These are phyloP conservation scores for Cylindroiulus punctatus DNA, from an alignment of 2,888 invertebrate genomes.

Conservation along the genomic window DNA sequence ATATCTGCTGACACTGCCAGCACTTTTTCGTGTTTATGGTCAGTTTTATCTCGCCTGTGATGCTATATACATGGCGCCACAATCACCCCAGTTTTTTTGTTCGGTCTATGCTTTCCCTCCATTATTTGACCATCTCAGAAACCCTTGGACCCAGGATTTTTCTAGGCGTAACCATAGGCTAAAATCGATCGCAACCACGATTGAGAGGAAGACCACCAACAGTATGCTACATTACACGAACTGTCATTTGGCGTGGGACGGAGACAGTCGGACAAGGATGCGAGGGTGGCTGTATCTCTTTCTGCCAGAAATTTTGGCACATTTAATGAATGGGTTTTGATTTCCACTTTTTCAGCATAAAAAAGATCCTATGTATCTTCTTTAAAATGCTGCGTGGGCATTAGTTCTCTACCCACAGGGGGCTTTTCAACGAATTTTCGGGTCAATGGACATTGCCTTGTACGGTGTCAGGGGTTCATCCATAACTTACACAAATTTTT, in stretches of 20 bases:
- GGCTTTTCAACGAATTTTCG: conserved; percentile 32
- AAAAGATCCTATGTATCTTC: background rate
- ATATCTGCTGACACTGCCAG: background rate
- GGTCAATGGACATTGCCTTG: conserved; percentile 24
- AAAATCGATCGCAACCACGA: background rate
- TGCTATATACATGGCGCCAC: conserved; percentile 42
- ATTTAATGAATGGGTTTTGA: conserved; percentile 38
- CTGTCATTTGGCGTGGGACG: conserved; percentile 40
- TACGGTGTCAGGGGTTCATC: conserved; percentile 4
- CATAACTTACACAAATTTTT: background rate
- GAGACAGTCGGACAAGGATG: background rate
- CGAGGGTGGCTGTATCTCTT: background rate
- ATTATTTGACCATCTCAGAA: background rate
- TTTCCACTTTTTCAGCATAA: conserved; percentile 1
- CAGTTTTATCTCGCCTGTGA: conserved; percentile 17
- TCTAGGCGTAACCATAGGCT: background rate
- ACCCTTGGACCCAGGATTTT: background rate
- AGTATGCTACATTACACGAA: background rate
- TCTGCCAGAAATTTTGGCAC: background rate
- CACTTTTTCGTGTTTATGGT: conserved; percentile 19
- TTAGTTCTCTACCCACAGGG: background rate
- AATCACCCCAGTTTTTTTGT: conserved; percentile 27
- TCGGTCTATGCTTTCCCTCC: conserved; percentile 1
- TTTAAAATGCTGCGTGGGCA: background rate
- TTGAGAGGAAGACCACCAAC: conserved; percentile 17